Conservation (phyloP, 2,113 vertebrate species). For the Ancistrus triradiatus region DNA sequence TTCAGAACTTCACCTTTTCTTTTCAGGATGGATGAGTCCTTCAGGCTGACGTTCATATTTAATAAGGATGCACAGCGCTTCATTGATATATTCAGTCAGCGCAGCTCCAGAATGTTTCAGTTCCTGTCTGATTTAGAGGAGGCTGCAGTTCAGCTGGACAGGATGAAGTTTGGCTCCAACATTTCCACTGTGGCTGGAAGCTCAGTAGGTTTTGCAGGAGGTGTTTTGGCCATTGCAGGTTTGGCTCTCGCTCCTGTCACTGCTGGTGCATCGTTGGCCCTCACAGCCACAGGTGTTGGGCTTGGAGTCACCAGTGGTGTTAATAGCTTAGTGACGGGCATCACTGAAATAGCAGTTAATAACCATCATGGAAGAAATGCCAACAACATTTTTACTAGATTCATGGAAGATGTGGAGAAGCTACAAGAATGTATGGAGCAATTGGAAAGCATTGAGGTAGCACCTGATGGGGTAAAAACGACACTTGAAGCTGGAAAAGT, state of each 20-base stretch:
- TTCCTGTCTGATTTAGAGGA: conserved; percentile 48
- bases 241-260: conserved; percentile 52
- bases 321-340: conserved; percentile 34
- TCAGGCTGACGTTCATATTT: conserved; percentile 39
- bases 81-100: conserved; percentile 34
- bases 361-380: conserved; percentile 23
- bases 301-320: conserved; percentile 47
- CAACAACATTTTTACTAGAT: conserved; percentile 22
- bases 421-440: conserved; percentile 27
- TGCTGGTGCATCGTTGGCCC: conserved; percentile 45
- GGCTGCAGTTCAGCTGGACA: conserved; percentile 47
- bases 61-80: conserved; percentile 16
- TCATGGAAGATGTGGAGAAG: conserved; percentile 40
- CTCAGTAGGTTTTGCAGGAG: conserved; percentile 44
- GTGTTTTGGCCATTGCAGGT: conserved; percentile 45
- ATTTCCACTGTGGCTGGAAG: conserved; percentile 51
- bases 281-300: conserved; percentile 45
- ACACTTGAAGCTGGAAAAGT: not conserved
- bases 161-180: conserved; percentile 46
- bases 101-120: conserved; percentile 39
- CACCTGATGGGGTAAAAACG: not conserved
- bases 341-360: conserved; percentile 46
- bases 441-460: conserved; percentile 7
- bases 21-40: conserved; percentile 30
- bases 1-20: not conserved